These are phyloP conservation scores for Caradrina kadenii DNA, from an alignment of 2,888 invertebrate species.

Conservation along the genomic window DNA sequence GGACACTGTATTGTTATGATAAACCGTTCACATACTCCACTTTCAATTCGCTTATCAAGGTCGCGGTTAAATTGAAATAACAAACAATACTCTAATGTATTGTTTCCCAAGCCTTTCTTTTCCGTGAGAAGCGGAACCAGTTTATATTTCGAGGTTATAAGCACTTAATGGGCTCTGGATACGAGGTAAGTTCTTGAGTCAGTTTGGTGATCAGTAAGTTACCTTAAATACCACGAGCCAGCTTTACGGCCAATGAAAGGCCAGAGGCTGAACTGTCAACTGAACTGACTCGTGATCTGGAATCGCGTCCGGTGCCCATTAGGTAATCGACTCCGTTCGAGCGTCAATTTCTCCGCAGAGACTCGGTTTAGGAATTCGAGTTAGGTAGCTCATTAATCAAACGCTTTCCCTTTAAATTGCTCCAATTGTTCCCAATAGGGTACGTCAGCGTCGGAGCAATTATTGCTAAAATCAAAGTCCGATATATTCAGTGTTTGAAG, in stretches of 20 bases:
- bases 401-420: conserved; percentile 42
- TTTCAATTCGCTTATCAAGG: conserved; percentile 46
- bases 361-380: conserved; percentile 31
- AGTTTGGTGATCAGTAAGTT: background rate
- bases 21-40: conserved; percentile 36
- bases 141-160: conserved; percentile 20
- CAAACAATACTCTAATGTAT: conserved; percentile 35
- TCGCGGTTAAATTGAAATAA: conserved; percentile 37
- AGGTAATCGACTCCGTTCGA: background rate
- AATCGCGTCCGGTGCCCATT: background rate
- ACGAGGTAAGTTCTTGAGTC: background rate
- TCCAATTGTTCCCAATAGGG: conserved; percentile 46
- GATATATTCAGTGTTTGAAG: conserved; percentile 18
- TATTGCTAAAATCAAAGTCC: conserved; percentile 28
- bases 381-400: conserved; percentile 48
- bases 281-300: no score
- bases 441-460: conserved; percentile 9
- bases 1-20: conserved; percentile 30
- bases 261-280: background rate
- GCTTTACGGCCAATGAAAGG: background rate
- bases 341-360: conserved; percentile 34
- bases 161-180: background rate
- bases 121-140: conserved; percentile 29
- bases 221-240: background rate
- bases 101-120: conserved; percentile 47